Evolutionary conservation across 2,888 invertebrate species (phyloP), one percentile per base, ranked within the genome.

Genomic region (Nomada hirtipes): DNA sequence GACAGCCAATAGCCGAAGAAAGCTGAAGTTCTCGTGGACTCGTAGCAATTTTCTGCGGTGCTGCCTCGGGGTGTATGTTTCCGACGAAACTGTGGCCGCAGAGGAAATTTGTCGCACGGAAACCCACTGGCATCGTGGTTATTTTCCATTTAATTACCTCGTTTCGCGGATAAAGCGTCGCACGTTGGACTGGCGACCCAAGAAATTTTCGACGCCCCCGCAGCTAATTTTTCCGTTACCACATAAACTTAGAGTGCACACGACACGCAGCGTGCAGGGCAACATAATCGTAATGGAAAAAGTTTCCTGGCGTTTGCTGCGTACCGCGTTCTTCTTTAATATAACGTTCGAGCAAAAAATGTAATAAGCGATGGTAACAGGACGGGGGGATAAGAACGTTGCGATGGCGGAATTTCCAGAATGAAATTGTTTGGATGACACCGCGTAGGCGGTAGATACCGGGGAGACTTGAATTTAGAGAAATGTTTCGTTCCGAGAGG

Each of bases 131-230:
- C n/a, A n/a, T 23, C 70, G n/a, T 44, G 82, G 36, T 85, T 82
- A 87, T 85, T 85, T 83, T 80, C 76, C 79, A 64, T 73, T 83
- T 87, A 87, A 87, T 87, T 87, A 85, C 79, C 82, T 75, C 76
- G 72, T 76, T 47, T 67, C 82, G 69, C 64, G 71, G 61, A 60
- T 61, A 53, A 72, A 76, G 36, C 50, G 55, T 26, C 26, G 44
- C 47, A 9, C 36, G 23, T 2, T 11, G 61, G n/a, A 68, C 53
- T 23, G 23, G 13, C 26, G 10, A 36, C 7, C 36, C n/a, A 11
- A 50, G 20, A 65, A 67, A 71, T 79, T 44, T 57, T 72, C 68
- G 29, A 69, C 78, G n/a, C 18, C n/a, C 29, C 18, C 13, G 13
- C 67, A 4, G 59, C 44, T 47, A 78, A 64, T 79, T 78, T 52